These are phyloP conservation scores for Oxyteleia sp. DNA, from an alignment of 2,888 invertebrate genomes.

Conservation along the genomic window DNA sequence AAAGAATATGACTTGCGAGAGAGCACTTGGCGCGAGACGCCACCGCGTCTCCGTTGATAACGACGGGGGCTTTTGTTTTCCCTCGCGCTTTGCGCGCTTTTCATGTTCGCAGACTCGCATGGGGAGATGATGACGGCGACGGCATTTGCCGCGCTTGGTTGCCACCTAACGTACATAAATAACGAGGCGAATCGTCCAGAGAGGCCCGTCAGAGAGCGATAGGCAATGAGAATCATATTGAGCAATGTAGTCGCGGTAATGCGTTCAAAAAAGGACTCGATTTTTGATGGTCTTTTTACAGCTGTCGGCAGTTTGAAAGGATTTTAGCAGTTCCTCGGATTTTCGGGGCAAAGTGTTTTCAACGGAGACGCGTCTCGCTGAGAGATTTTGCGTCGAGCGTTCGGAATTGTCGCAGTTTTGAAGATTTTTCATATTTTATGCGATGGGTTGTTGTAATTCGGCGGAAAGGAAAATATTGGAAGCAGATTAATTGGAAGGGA, in stretches of 20 bases:
- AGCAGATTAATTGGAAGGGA: too few species aligned
- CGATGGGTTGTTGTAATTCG: too few species aligned
- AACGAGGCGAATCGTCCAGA: slow-evolving; percentile 13
- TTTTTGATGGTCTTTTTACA: slow-evolving; percentile 2
- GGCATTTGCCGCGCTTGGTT: slow-evolving; percentile 51
- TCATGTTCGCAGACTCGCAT: slow-evolving; percentile 46
- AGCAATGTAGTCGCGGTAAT: slow-evolving; percentile 16
- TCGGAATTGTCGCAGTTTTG: too few species aligned
- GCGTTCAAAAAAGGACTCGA: background rate
- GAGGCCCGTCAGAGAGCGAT: slow-evolving; percentile 26
- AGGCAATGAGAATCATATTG: slow-evolving; percentile 30
- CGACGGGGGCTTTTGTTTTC: slow-evolving; percentile 78
- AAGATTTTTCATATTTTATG: too few species aligned
- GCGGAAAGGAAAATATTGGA: too few species aligned
- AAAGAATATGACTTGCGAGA: slow-evolving; percentile 64
- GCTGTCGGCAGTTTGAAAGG: background rate
- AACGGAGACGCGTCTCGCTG: too few species aligned
- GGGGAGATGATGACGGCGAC: slow-evolving; percentile 30
- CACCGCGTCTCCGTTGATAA: slow-evolving; percentile 60
- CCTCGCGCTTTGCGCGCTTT: slow-evolving; percentile 53
- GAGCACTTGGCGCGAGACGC: slow-evolving; percentile 68
- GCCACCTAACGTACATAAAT: slow-evolving; percentile 39
- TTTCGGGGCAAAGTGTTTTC: too few species aligned
- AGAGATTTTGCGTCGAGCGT: too few species aligned
- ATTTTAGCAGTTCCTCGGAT: too few species aligned